Base-by-base conservation (phyloP, 2,113 vertebrate genomes). In the Xiphophorus couchianus region DNA sequence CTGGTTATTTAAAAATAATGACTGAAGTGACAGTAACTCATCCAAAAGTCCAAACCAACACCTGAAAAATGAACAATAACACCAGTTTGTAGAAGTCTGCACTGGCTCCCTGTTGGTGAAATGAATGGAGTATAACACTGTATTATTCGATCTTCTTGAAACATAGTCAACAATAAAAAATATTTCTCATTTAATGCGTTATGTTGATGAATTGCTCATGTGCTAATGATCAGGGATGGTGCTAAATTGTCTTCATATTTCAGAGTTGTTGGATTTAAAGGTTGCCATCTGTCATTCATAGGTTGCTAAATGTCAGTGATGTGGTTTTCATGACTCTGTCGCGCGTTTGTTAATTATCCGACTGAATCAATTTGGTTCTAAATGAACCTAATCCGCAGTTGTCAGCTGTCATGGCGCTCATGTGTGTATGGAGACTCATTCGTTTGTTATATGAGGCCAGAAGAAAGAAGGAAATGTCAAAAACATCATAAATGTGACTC, bases 401-500 rank as follows among this genome's bases (percentile, higher is more conserved):
- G 65, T 62, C 76, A 65, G 44, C 80, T 29, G 66, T 3, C 71
- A 30, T 22, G 10, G 29, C 15, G 11, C 25, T 70, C n/a, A 35
- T 71, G 68, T 58, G 73, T 67, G 62, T 27, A 28, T 31, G 63
- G 63, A n/a, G 28, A 29, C 62, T n/a, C 31, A 66, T 66, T 9
- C 62, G 66, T 5, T 25, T n/a, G 76, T 42, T 42, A 48, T 66
- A 58, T 62, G 48, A 37, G 71, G 44, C 69, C 25, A 65, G 73
- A 73, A 77, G n/a, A 35, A 61, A 70, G 62, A 28, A 30, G 33
- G 10, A 69, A 76, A 51, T 42, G 54, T 54, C 60, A 22, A 39
- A 75, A 37, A 60, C 64, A 61, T 30, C 62, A 30, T 63, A 2
- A 63, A 63, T 31, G 27, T 8, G 5, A 3, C 28, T 30, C 3